A percentile compares a stretch with the other conserved stretches of the same genome.
These are phyloP conservation scores for Sialis fuliginosa DNA, from an alignment of 2,888 invertebrate genomes.

Conservation along the genomic window DNA sequence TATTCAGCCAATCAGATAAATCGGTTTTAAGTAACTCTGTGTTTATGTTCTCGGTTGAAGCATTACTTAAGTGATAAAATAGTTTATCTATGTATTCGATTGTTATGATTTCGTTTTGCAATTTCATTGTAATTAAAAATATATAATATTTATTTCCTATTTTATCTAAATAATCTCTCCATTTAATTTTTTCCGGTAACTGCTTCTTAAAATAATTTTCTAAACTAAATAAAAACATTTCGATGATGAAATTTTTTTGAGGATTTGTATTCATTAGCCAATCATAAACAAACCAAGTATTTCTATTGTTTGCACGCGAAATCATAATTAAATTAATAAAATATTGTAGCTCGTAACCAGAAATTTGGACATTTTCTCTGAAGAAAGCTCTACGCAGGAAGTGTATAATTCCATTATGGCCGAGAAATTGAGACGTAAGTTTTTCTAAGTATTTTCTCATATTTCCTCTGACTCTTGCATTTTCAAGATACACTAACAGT, in stretches of 20 bases:
- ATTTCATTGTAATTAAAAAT: conserved; percentile 9
- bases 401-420: conserved; percentile 6
- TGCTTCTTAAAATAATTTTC: conserved; percentile 11
- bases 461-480: conserved; percentile 4
- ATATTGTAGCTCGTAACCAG: conserved; percentile 9
- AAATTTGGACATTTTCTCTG: conserved; percentile 4
- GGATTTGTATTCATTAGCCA: conserved; percentile 12
- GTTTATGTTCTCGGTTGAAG: conserved; percentile 5
- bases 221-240: conserved; percentile 11
- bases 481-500: conserved; percentile 6
- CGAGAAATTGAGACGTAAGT: conserved; percentile 6
- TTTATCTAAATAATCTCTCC: conserved; percentile 9
- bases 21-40: conserved; percentile 5
- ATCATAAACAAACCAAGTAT: conserved; percentile 7
- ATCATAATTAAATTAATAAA: conserved; percentile 7
- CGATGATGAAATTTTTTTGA: conserved; percentile 12
- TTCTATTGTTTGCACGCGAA: conserved; percentile 6
- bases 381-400: conserved; percentile 1
- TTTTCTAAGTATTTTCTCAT: conserved; percentile 6
- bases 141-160: conserved; percentile 11
- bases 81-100: conserved; percentile 8
- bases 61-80: conserved; percentile 9
- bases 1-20: conserved; percentile 12
- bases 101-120: conserved; percentile 5
- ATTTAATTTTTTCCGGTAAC: conserved; percentile 9